Conservation (phyloP, 2,113 vertebrate genomes). For the Manacus vitellinus region DNA sequence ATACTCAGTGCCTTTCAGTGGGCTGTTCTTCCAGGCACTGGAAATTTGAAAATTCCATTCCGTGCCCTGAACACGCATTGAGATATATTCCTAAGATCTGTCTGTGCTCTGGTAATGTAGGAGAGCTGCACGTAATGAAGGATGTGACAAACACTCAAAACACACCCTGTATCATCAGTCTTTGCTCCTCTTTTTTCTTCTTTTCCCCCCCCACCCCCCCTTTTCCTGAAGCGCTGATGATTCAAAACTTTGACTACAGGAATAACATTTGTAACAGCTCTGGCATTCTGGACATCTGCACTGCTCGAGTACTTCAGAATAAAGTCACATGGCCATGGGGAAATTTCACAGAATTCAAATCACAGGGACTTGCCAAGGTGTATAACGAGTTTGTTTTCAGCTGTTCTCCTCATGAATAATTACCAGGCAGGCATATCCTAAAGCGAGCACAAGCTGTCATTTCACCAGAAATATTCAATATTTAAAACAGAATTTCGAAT, state of each 20-base stretch:
- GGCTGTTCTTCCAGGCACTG: conserved; percentile 26
- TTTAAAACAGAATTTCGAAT: conserved; percentile 83
- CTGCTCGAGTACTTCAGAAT: conserved; percentile 74
- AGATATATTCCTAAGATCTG: conserved; percentile 17
- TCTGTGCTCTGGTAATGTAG: neutral
- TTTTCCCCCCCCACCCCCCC: rapidly evolving
- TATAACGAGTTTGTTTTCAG: conserved; percentile 89
- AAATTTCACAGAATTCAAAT: conserved; percentile 82
- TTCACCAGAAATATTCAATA: conserved; percentile 86
- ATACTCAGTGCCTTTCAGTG: neutral
- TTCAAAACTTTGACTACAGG: conserved; percentile 67
- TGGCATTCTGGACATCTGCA: conserved; percentile 78
- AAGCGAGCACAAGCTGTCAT: conserved; percentile 89
- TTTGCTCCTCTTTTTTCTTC: neutral
- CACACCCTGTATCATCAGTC: neutral
- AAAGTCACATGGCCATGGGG: conserved; percentile 82
- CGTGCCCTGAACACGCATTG: conserved; percentile 21
- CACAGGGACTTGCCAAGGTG: conserved; percentile 80
- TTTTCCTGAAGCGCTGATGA: conserved; percentile 48
- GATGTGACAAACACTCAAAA: conserved; percentile 42
- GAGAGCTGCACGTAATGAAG: conserved; percentile 29
- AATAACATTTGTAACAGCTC: conserved; percentile 70
- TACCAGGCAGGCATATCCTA: conserved; percentile 84
- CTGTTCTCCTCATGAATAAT: conserved; percentile 89
- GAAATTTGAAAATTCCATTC: conserved; percentile 33